Evolutionary conservation across 2,797 vertebrate species (phyloP).

Genomic region (Xenops minutus): DNA sequence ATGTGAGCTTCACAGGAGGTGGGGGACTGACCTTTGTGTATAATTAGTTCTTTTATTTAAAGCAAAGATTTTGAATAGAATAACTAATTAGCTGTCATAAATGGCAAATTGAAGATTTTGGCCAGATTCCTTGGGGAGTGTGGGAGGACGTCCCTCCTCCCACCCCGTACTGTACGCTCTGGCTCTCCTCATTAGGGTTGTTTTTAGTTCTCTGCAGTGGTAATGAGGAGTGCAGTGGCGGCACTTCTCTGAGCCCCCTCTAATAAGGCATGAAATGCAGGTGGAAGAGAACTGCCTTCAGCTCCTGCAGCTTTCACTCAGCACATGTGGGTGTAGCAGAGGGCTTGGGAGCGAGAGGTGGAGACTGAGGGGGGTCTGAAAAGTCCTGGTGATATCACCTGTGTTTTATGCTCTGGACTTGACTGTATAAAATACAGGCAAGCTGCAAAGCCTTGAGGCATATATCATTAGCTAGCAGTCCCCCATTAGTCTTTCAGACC

Average conservation of each 20-base stretch:
- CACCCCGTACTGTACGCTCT: slow-evolving; percentile 42
- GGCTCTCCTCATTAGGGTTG: slow-evolving; percentile 87
- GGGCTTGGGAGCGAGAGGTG: background rate
- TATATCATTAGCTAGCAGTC: slow-evolving; percentile 65
- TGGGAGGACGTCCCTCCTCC: slow-evolving; percentile 72
- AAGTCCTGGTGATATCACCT: slow-evolving; percentile 9
- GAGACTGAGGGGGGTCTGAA: background rate
- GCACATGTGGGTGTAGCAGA: slow-evolving; percentile 67
- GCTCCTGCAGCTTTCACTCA: slow-evolving; percentile 76
- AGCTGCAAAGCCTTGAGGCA: slow-evolving; percentile 53
- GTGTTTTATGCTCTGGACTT: background rate
- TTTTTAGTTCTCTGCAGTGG: slow-evolving; percentile 82
- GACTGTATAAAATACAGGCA: slow-evolving; percentile 20
- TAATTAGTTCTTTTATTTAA: slow-evolving; percentile 96
- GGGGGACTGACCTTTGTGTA: slow-evolving; percentile 88
- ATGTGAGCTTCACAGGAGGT: slow-evolving; percentile 82
- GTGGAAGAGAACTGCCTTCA: slow-evolving; percentile 79
- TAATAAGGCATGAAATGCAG: slow-evolving; percentile 88
- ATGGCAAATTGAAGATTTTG: slow-evolving; percentile 92
- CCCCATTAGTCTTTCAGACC: slow-evolving; percentile 69
- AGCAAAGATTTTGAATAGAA: slow-evolving; percentile 92
- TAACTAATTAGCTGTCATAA: slow-evolving; percentile 96
- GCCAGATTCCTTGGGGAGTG: slow-evolving; percentile 81
- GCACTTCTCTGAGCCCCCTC: slow-evolving; percentile 81
- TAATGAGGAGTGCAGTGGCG: slow-evolving; percentile 83